These are phyloP conservation scores for Drosophila cardini DNA, from an alignment of 1,140 invertebrate species.

Conservation along the genomic window DNA sequence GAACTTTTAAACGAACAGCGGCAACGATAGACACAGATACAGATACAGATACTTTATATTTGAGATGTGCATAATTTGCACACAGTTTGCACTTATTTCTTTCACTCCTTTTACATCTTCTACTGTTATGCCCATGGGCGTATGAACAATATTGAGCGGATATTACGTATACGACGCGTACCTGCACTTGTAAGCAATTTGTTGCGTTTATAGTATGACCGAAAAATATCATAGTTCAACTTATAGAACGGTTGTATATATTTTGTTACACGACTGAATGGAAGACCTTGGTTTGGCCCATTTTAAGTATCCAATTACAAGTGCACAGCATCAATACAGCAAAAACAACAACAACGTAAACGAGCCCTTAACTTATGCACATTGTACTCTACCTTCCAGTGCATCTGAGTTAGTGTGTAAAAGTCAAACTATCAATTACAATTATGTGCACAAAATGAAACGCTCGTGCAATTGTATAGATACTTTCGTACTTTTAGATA, in stretches of 20 bases:
- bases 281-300: slow-evolving; percentile 62
- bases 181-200: slow-evolving; percentile 1
- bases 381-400: slow-evolving; percentile 48
- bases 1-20: slow-evolving; percentile 51
- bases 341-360: slow-evolving; percentile 45
- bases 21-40: too few species aligned
- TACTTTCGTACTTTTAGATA: slow-evolving; percentile 43
- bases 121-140: slow-evolving; percentile 33
- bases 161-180: slow-evolving; percentile 48
- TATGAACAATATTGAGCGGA: slow-evolving; percentile 64
- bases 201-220: slow-evolving; percentile 17
- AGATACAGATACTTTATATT: slow-evolving; percentile 47
- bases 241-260: slow-evolving; percentile 6
- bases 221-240: slow-evolving; percentile 57
- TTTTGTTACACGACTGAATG: slow-evolving; percentile 28
- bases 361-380: slow-evolving; percentile 70
- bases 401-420: slow-evolving; percentile 3
- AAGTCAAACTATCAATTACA: slow-evolving; percentile 82
- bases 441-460: slow-evolving; percentile 73
- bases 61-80: slow-evolving; percentile 71
- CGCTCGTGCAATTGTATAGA: slow-evolving; percentile 44
- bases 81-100: not conserved
- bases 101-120: not conserved
- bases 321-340: slow-evolving; percentile 31
- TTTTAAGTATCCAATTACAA: slow-evolving; percentile 72